Evolutionary conservation across 2,888 invertebrate genomes (phyloP), one percentile per base, ranked within the genome.

Genomic region (Cephus sareptanus): DNA sequence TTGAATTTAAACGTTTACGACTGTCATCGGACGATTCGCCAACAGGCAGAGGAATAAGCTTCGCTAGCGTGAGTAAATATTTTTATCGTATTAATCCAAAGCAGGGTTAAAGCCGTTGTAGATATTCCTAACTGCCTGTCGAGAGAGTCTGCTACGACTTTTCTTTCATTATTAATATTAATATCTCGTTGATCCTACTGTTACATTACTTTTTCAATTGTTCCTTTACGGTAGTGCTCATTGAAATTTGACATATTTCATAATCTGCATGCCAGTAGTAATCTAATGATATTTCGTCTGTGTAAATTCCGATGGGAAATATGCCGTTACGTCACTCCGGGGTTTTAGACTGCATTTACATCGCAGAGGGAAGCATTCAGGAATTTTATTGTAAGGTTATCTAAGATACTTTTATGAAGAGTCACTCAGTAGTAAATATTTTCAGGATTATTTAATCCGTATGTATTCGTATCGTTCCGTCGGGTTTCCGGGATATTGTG

Each of bases 11-110:
- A 73, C 78, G 33, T 33, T 34, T 69, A 70, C 40, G 23, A 76
- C 73, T 73, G 79, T 79, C 76, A 77, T 76, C 74, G 74, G 76
- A 79, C 77, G 76, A 73, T 37, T 77, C 76, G 56, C 15, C 74
- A 76, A 74, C 73, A 79, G 79, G 76, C 76, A 76, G 79, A 79
- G 68, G 76, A 56, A 56, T 56, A 56, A 56, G 56, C 23, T 56
- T 56, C 56, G 56, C 34, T 31, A 77, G 75, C 68, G 77, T 77
- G 75, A 77, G 77, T 77, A 75, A 35, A 69, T 70, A 23, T 13
- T 23, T 69, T 70, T 33, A 71, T n/a, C 15, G 4, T n/a, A 69
- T 56, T 56, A 56, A 56, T 56, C 1, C 23, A 23, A 23, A 23
- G 56, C 23, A 56, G 56, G 56, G 23, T 56, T 56, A 23, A 23